Evolutionary conservation across 2,113 vertebrate genomes (phyloP), one percentile per base, ranked within the genome.

Genomic region (Noctilio leporinus): DNA sequence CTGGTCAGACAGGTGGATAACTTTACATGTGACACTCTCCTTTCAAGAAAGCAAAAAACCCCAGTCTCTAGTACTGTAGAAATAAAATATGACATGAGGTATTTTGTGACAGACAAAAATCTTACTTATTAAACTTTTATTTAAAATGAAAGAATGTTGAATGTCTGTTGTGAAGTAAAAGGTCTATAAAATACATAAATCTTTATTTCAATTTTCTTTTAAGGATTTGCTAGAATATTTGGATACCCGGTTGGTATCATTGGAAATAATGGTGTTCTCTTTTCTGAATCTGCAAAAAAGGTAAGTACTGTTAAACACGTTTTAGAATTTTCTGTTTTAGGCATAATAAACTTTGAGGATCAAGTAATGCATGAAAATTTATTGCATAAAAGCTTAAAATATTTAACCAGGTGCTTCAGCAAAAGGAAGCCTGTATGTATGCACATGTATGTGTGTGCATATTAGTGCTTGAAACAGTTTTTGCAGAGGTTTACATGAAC

Each of bases 241-340:
- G 99, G 99, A 59, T 99, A 99, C 91, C 99, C 99, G 12, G 97
- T 99, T 49, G 99, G 99, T 97, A 99, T 99, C 96, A 98, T 99
- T 97, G 99, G 99, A 95, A 99, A 99, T 98, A 99, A 99, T 78
- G 99, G 99, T 81, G 99, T 99, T 96, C 98, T 99, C 89, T 99
- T 99, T 98, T 99, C 99, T 94, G 99, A 99, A 97, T 99, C 99
- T 65, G 99, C 99, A 64, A 99, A 99, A 98, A 99, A 99, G 98
- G 99, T 98, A 98, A 98, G 98, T 98, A 89, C 62, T 87, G 7
- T 62, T 69, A 33, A 69, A 83, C 78, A 75, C 35, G 14, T 83
- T 95, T 81, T n/a, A 57, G 33, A 26, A 43, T 35, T 69, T 73
- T 88, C 92, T 81, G 72, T 30, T 69, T 45, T 62, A 85, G 82